Base-by-base conservation (phyloP, 2,888 invertebrate genomes). In the Hedya salicella region DNA sequence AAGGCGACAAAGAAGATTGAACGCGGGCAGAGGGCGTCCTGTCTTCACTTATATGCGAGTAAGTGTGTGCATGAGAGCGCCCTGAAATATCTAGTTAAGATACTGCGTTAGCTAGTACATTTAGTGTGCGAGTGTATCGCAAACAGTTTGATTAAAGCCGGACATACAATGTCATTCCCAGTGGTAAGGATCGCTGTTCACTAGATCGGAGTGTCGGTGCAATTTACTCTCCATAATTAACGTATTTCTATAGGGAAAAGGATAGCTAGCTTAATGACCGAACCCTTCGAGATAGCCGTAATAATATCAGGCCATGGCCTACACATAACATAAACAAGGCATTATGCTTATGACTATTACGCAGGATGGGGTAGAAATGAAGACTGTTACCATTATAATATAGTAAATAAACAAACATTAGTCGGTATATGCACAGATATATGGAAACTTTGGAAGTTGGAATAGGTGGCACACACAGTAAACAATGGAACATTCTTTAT, bases 141-240 rank as follows among this genome's bases (percentile, higher is more conserved):
- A 32, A 57, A 46, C 44, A 16, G 57, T 46, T 46, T 44, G 44
- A 57, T 57, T 46, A 57, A 57, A 44, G 44, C 57, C 17, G 9
- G 57, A 44, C 30, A 57, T 46, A 57, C 44, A 57, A 44, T 57
- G 57, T 46, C 25, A 14, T 11, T 57, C 44, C 42, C 57, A n/a
- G 19, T 13, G 39, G 39, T 53, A 53, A 39, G 50, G 44, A 13
- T n/a, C 13, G 44, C 49, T 40, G 52, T 32, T 62, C 25, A 39
- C 48, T 21, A 32, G 21, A 14, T 21, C 44, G 36, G 16, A 46
- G 46, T 46, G 46, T 53, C 16, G 21, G n/a, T 62, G 53, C 46
- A 46, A 53, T 46, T 50, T 62, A 53, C 53, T 62, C 53, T 62
- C 44, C 36, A 52, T 53, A 53, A 53, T 44, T 62, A 62, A 53